Percentiles rank a stretch among this genome's conserved stretches.
Conservation (phyloP, 2,888 invertebrate genomes). For the Zaprionus bogoriensis region DNA sequence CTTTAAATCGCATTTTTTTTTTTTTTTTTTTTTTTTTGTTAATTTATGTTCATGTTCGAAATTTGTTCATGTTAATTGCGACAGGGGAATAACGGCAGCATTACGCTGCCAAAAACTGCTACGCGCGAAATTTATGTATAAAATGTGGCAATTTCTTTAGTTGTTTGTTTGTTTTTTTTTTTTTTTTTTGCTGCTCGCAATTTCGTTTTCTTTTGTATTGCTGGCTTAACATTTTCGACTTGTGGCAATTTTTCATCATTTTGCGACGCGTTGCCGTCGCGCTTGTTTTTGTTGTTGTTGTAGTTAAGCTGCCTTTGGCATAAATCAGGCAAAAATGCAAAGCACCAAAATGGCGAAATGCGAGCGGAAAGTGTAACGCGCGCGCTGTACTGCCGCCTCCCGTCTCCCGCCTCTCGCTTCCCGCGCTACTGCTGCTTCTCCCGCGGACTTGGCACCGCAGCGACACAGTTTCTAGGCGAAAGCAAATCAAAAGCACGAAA, state of each 20-base stretch:
- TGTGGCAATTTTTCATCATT: conserved; percentile 74
- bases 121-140: conserved; percentile 65
- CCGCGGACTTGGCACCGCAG: not conserved
- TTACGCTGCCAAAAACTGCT: too few relatives aligned
- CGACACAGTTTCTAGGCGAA: not conserved
- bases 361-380: too few relatives aligned
- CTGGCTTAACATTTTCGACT: conserved; percentile 54
- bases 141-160: conserved; percentile 61
- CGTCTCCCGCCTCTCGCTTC: not conserved
- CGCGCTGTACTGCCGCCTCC: not conserved
- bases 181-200: conserved; percentile 6
- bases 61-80: conserved; percentile 75
- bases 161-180: conserved; percentile 31
- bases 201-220: conserved; percentile 18
- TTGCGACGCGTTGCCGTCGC: conserved; percentile 24
- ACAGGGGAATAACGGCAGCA: conserved; percentile 63
- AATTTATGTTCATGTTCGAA: conserved; percentile 61
- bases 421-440: not conserved
- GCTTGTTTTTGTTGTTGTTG: conserved; percentile 11
- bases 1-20: conserved; percentile 6
- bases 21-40: conserved; percentile 10
- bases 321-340: conserved; percentile 60
- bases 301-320: conserved; percentile 57
- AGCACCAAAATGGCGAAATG: conserved; percentile 7
- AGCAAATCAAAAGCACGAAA: not conserved